These are phyloP conservation scores for Struthio camelus DNA, from an alignment of 2,113 vertebrate species.

Conservation along the genomic window DNA sequence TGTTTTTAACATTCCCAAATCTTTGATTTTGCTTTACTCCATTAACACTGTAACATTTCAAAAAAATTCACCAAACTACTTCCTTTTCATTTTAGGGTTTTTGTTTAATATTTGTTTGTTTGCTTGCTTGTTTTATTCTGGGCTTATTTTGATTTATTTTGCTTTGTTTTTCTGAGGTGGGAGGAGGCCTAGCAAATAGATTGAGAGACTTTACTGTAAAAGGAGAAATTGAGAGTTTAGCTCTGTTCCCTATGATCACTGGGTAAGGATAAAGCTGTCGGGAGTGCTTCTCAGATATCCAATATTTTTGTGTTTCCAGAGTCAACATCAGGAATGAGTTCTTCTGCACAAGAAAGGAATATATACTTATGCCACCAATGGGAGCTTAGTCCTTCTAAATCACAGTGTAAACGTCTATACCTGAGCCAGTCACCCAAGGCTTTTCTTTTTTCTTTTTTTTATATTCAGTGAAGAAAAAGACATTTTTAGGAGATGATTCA, in stretches of 20 bases:
- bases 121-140: background rate
- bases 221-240: background rate
- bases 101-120: background rate
- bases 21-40: background rate
- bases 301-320: background rate
- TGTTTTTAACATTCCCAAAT: background rate
- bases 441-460: no score
- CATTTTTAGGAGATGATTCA: background rate
- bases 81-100: background rate
- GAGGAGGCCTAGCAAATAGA: background rate
- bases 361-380: fast-evolving
- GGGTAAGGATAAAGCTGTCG: background rate
- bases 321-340: background rate
- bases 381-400: background rate
- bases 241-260: background rate
- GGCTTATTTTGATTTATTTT: background rate
- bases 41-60: background rate
- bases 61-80: background rate
- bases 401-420: background rate
- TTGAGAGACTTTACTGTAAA: background rate
- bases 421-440: background rate
- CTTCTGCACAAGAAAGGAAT: background rate
- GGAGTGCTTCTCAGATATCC: background rate
- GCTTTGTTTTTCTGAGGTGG: background rate
- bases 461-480: background rate